A percentile compares a stretch with the other conserved stretches of the same genome.
phyloP scores from a whole-genome alignment of 2,888 invertebrate species.

The Ornithoptera alexandrae region DNA sequence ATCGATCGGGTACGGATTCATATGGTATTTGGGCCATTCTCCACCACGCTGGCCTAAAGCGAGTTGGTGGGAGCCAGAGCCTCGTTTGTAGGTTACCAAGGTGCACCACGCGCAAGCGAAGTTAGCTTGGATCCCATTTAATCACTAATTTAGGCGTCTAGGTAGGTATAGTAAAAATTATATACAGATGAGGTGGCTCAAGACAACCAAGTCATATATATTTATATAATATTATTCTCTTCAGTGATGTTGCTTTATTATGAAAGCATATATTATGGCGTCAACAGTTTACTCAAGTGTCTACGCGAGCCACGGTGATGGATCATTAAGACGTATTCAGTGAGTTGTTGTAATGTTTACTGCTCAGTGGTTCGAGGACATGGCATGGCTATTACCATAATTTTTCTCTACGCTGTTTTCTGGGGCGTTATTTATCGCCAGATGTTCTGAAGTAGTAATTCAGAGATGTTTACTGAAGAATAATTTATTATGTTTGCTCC shows the following conservation, averaged over 20 bases:
- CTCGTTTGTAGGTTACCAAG: too few species aligned
- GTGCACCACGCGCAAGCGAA: too few species aligned
- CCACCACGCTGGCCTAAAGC: too few species aligned
- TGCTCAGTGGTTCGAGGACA: constrained; percentile 45
- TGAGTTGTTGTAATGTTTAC: constrained; percentile 44
- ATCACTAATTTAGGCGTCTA: too few species aligned
- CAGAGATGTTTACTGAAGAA: neutral
- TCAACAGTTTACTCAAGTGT: constrained; percentile 49
- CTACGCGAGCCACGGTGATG: neutral
- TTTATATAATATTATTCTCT: too few species aligned
- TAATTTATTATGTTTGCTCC: neutral
- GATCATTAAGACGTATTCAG: constrained; percentile 51
- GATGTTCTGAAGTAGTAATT: constrained; percentile 4
- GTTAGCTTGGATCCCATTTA: too few species aligned
- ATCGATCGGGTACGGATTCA: too few species aligned
- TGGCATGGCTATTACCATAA: constrained; percentile 46
- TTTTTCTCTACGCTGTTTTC: constrained; percentile 27
- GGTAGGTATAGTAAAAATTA: too few species aligned
- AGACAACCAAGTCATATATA: too few species aligned
- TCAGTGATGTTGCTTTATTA: neutral
- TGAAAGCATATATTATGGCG: neutral
- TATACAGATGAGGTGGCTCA: too few species aligned
- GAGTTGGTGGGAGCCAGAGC: too few species aligned
- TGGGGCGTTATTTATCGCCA: neutral
- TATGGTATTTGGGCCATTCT: too few species aligned